A percentile compares a stretch with the other conserved stretches of the same genome.
These are phyloP conservation scores for Sminthurinus aureus DNA, from an alignment of 2,888 invertebrate genomes.

Conservation along the genomic window DNA sequence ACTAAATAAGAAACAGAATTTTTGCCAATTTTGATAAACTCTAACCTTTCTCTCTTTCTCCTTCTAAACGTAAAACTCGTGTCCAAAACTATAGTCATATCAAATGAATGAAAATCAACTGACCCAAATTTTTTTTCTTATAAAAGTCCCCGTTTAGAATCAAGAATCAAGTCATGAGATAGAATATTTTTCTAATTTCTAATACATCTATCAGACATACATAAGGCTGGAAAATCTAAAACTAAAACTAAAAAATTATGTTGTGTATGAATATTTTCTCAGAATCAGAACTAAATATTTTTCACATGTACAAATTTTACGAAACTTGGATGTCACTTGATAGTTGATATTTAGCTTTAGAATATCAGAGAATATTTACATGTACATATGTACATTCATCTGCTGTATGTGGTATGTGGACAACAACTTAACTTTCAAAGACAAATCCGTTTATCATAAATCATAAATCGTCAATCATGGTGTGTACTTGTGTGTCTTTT, in stretches of 20 bases:
- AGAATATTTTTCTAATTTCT: not conserved
- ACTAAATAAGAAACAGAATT: not conserved
- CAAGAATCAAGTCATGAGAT: not conserved
- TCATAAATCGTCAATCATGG: no score
- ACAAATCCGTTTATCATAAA: no score
- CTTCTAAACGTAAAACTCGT: not conserved
- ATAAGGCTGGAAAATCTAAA: not conserved
- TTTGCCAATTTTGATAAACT: not conserved
- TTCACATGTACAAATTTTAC: no score
- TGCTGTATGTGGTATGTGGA: no score
- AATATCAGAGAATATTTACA: no score
- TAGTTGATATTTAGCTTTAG: no score
- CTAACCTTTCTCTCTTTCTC: not conserved
- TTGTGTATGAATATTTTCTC: not conserved
- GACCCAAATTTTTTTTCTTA: slow-evolving; percentile 9
- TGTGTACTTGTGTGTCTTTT: no score
- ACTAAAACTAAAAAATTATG: no score
- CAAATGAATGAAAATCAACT: slow-evolving; percentile 2
- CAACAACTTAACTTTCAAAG: no score
- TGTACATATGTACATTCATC: no score
- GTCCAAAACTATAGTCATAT: not conserved
- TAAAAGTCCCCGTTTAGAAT: not conserved
- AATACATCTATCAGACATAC: not conserved
- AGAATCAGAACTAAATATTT: not conserved
- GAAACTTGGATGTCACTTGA: no score